Conservation (phyloP, 1,140 invertebrate species). For the Heliconius himera region DNA sequence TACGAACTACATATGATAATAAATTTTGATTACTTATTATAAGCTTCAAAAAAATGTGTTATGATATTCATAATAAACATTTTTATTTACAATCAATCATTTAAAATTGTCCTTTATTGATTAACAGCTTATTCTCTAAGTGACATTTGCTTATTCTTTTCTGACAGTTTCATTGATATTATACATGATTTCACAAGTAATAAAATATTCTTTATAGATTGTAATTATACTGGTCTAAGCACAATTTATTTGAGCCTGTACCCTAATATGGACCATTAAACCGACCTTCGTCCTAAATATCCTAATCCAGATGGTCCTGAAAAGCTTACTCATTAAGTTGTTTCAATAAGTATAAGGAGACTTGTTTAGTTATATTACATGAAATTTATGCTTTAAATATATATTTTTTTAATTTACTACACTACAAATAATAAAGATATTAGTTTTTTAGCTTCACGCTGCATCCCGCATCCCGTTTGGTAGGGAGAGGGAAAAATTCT, state of each 20-base stretch:
- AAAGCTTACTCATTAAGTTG: slow-evolving; percentile 1
- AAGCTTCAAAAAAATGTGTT: too few relatives aligned
- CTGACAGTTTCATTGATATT: neutral
- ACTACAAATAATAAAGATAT: too few relatives aligned
- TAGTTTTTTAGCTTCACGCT: too few relatives aligned
- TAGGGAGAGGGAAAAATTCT: too few relatives aligned
- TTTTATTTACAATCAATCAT: too few relatives aligned
- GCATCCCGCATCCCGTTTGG: too few relatives aligned
- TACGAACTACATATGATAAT: too few relatives aligned
- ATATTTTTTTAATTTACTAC: too few relatives aligned
- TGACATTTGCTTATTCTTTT: neutral
- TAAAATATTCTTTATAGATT: neutral
- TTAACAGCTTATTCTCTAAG: too few relatives aligned
- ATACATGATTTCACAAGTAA: neutral
- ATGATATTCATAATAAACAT: too few relatives aligned
- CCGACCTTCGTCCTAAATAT: slow-evolving; percentile 12
- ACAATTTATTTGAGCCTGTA: slow-evolving; percentile 7
- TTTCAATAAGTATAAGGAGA: slow-evolving; percentile 6
- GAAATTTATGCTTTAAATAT: neutral
- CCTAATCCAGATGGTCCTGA: slow-evolving; percentile 8
- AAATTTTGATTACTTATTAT: too few relatives aligned
- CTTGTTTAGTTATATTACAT: neutral
- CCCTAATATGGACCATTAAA: slow-evolving; percentile 7
- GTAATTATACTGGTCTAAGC: neutral
- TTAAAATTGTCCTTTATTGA: too few relatives aligned